phyloP scores from a whole-genome alignment of 2,888 invertebrate species.

The Craniophora ligustri region DNA sequence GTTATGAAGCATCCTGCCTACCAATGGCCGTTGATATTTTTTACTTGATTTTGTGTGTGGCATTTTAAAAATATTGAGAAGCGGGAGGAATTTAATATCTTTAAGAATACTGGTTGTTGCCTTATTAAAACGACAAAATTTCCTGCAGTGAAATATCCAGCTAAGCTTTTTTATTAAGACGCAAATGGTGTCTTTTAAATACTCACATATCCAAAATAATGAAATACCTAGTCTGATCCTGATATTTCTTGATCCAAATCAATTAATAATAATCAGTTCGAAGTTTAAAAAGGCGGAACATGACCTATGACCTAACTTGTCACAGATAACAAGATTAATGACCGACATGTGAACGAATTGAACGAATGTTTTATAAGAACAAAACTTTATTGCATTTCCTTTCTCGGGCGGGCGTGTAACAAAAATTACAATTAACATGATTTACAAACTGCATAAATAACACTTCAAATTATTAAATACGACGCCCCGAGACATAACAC shows the following conservation, averaged over 20 bases:
- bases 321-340: conserved; percentile 61
- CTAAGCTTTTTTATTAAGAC: too few species aligned
- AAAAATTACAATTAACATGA: conserved; percentile 83
- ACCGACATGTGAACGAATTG: conserved; percentile 57
- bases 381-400: conserved; percentile 60
- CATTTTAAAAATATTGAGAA: conserved; percentile 22
- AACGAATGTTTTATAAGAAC: conserved; percentile 51
- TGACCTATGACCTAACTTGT: conserved; percentile 55
- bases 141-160: too few species aligned
- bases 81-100: conserved; percentile 1
- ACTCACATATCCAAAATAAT: too few species aligned
- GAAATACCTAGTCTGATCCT: not conserved
- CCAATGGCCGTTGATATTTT: conserved; percentile 33
- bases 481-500: conserved; percentile 60
- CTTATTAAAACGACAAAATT: too few species aligned
- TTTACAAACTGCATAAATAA: conserved; percentile 78
- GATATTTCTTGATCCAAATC: conserved; percentile 36
- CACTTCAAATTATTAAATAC: conserved; percentile 72
- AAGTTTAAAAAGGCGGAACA: conserved; percentile 39
- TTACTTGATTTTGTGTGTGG: conserved; percentile 31
- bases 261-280: conserved; percentile 48
- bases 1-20: conserved; percentile 21
- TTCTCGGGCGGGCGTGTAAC: conserved; percentile 63
- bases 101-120: too few species aligned
- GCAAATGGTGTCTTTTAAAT: too few species aligned